Conservation (phyloP, 2,888 invertebrate species). For the Trachelus iudaicus region DNA sequence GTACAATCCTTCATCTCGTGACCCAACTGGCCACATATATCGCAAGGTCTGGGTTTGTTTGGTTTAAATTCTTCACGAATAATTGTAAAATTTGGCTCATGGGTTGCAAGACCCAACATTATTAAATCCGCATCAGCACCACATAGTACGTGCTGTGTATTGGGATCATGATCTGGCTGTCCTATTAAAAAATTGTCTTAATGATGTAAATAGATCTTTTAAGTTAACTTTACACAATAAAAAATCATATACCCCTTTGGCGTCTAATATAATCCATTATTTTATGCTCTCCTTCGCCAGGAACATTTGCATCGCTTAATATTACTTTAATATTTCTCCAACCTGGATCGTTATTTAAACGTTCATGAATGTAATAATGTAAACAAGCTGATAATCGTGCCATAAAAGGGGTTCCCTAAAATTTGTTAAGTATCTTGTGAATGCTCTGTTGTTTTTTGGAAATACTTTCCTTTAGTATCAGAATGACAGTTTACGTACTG, state of each 20-base stretch:
- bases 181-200: slow-evolving; percentile 66
- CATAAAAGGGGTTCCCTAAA: slow-evolving; percentile 96
- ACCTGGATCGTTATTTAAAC: slow-evolving; percentile 92
- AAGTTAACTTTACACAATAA: background rate
- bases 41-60: slow-evolving; percentile 95
- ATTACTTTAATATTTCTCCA: slow-evolving; percentile 96
- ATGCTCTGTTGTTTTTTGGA: background rate
- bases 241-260: slow-evolving; percentile 77
- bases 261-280: slow-evolving; percentile 99
- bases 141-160: slow-evolving; percentile 97
- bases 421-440: background rate
- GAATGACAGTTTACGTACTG: slow-evolving; percentile 66
- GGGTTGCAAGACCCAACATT: slow-evolving; percentile 98
- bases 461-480: background rate
- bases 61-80: slow-evolving; percentile 99
- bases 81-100: slow-evolving; percentile 99
- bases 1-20: slow-evolving; percentile 96
- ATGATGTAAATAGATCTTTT: background rate
- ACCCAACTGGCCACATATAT: slow-evolving; percentile 90
- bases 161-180: slow-evolving; percentile 96
- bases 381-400: slow-evolving; percentile 86
- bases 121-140: slow-evolving; percentile 99
- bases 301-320: slow-evolving; percentile 98
- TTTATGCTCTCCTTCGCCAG: slow-evolving; percentile 98
- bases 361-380: slow-evolving; percentile 89